These are phyloP conservation scores for Greenwoodochromis staneri DNA, from an alignment of 2,113 vertebrate species.

Conservation along the genomic window DNA sequence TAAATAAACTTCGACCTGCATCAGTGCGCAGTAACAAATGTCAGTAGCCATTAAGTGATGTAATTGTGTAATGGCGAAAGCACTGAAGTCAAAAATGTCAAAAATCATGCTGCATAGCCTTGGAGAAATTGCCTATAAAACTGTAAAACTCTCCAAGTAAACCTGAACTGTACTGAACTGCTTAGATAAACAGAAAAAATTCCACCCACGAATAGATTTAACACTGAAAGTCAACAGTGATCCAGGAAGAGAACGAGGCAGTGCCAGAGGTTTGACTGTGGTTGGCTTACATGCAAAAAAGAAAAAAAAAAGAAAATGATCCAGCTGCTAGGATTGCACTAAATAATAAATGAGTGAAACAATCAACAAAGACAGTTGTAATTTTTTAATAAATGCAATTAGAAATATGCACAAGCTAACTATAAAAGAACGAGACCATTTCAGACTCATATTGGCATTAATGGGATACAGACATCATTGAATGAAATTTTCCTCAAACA, in stretches of 20 bases:
- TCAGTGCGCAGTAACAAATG: neutral
- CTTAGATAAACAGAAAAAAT: neutral
- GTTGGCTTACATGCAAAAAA: neutral
- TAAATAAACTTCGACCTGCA: neutral
- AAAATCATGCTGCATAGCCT: neutral
- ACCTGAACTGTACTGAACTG: neutral
- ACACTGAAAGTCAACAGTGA: neutral
- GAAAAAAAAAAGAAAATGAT: accelerated
- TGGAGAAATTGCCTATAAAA: neutral
- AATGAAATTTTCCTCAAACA: neutral
- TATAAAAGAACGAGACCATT: neutral
- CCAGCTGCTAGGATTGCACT: neutral
- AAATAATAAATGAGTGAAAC: neutral
- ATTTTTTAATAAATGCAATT: neutral
- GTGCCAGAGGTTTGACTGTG: neutral
- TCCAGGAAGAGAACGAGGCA: neutral
- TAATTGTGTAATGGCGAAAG: neutral
- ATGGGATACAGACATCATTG: neutral
- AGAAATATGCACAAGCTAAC: neutral
- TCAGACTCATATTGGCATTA: neutral
- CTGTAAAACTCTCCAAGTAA: neutral
- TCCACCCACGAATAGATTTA: neutral
- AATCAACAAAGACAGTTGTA: neutral
- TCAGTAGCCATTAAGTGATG: neutral
- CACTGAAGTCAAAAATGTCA: neutral